Evolutionary conservation across 2,797 vertebrate species (phyloP).

Genomic region (Neostethus bicornis): DNA sequence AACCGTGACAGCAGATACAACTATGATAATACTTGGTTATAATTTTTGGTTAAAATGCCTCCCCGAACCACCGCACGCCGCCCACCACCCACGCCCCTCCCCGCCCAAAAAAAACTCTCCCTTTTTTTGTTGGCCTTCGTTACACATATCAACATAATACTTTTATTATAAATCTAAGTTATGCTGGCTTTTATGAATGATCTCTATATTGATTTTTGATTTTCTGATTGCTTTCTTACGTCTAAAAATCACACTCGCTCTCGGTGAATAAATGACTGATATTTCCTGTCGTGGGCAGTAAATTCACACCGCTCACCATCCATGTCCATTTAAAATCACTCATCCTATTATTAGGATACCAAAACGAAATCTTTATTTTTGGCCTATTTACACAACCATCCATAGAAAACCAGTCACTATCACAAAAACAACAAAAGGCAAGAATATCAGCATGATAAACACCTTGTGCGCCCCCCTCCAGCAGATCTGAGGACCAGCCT

Average conservation of each 20-base stretch:
- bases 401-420: slow-evolving; percentile 6
- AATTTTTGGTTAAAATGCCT: too few species aligned
- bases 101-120: too few species aligned
- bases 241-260: neutral
- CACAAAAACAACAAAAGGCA: slow-evolving; percentile 18
- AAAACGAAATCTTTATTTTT: slow-evolving; percentile 1
- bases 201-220: neutral
- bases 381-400: neutral
- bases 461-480: slow-evolving; percentile 32
- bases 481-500: slow-evolving; percentile 64
- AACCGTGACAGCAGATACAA: too few species aligned
- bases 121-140: neutral
- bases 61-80: too few species aligned
- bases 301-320: slow-evolving; percentile 15
- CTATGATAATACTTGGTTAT: too few species aligned
- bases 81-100: too few species aligned
- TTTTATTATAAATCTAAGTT: neutral
- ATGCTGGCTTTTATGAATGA: neutral
- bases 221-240: neutral
- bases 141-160: slow-evolving; percentile 10
- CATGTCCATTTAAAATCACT: slow-evolving; percentile 20
- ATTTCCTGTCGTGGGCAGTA: neutral
- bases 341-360: slow-evolving; percentile 37
- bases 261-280: neutral
- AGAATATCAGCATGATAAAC: slow-evolving; percentile 49